These are phyloP conservation scores for Neodiprion pinetum DNA, from an alignment of 1,140 invertebrate species.

Conservation along the genomic window DNA sequence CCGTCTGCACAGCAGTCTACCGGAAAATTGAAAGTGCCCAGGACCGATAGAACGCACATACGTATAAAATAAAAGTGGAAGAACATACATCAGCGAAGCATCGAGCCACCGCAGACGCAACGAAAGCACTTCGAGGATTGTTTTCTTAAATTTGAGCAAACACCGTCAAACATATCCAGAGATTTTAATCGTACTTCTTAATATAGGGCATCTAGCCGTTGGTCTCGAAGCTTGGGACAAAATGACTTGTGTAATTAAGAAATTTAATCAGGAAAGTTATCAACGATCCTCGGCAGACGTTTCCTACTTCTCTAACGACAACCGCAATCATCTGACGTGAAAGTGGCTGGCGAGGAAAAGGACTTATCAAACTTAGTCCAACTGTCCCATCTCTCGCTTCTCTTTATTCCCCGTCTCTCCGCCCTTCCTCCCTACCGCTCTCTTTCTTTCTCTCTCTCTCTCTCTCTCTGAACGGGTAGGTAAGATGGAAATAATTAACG, in stretches of 20 bases:
- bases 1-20: too few species aligned
- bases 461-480: slow-evolving; percentile 33
- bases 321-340: neutral
- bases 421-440: slow-evolving; percentile 27
- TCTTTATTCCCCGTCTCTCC: slow-evolving; percentile 12
- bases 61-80: too few species aligned
- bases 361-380: neutral
- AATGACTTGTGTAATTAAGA: slow-evolving; percentile 37
- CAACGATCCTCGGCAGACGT: slow-evolving; percentile 25
- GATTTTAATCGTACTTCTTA: too few species aligned
- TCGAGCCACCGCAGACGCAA: too few species aligned
- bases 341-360: neutral
- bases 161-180: too few species aligned
- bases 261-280: slow-evolving; percentile 50
- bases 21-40: too few species aligned
- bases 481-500: slow-evolving; percentile 45
- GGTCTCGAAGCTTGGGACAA: too few species aligned
- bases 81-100: too few species aligned
- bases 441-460: slow-evolving; percentile 36
- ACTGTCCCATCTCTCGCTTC: slow-evolving; percentile 16
- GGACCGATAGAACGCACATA: too few species aligned
- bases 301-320: neutral
- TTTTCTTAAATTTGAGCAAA: too few species aligned
- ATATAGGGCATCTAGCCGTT: too few species aligned
- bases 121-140: too few species aligned